Conservation (phyloP, 2,113 vertebrate genomes). For the Coptodon bakossiorum region DNA sequence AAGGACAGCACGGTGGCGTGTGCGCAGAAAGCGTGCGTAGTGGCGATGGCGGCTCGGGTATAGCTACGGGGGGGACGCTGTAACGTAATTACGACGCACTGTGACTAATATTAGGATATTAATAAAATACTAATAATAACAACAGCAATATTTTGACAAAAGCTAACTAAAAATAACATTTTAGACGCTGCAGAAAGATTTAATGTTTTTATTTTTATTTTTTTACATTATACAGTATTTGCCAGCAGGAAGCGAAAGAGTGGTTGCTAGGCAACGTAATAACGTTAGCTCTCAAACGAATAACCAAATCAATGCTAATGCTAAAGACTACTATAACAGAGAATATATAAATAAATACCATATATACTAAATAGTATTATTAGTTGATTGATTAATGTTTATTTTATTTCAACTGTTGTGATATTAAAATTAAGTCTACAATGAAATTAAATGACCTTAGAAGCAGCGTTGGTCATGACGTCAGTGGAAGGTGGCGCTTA, state of each 20-base stretch:
- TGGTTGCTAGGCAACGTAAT: background rate
- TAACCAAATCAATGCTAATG: background rate
- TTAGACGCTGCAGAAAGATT: background rate
- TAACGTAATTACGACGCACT: background rate
- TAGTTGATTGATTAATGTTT: background rate
- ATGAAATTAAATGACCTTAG: background rate
- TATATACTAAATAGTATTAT: background rate
- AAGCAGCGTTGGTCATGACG: background rate
- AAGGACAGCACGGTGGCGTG: background rate
- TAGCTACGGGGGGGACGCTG: background rate
- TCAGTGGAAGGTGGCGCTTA: slow-evolving; percentile 21
- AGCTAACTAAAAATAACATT: fast-evolving
- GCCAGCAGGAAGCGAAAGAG: background rate
- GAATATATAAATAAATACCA: background rate
- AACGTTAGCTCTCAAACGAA: background rate
- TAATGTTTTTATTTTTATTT: fast-evolving
- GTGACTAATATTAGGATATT: background rate
- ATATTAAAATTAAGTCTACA: background rate
- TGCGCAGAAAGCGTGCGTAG: background rate
- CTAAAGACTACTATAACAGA: background rate
- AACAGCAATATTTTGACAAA: background rate
- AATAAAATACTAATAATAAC: background rate
- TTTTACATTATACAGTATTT: background rate
- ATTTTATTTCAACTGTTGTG: background rate
- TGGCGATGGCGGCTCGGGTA: background rate